Percentiles rank a stretch among this genome's conserved stretches.
These are phyloP conservation scores for Pyrrhia umbra DNA, from an alignment of 2,888 invertebrate genomes.

Conservation along the genomic window DNA sequence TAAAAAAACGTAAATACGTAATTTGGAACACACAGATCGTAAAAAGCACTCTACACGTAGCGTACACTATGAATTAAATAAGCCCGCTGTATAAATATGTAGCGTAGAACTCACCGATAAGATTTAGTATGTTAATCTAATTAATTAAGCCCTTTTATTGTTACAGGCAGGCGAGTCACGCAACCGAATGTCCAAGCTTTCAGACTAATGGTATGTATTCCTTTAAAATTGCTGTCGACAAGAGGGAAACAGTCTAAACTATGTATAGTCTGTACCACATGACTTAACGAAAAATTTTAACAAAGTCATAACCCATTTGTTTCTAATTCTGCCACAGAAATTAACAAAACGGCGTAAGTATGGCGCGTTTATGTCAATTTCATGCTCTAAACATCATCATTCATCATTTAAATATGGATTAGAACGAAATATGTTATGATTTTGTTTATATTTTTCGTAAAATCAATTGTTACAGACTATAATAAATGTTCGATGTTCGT, in stretches of 20 bases:
- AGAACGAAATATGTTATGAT: too few species aligned
- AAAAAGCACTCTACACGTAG: conserved; percentile 5
- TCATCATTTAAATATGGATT: too few species aligned
- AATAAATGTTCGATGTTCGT: too few species aligned
- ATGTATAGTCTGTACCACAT: too few species aligned
- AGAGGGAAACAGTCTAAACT: not conserved
- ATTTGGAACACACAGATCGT: conserved; percentile 21
- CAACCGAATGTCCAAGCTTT: conserved; percentile 26
- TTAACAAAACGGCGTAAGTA: too few species aligned
- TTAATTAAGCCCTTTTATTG: conserved; percentile 54
- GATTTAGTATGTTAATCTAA: conserved; percentile 48
- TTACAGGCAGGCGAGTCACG: conserved; percentile 31
- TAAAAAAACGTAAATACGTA: not conserved
- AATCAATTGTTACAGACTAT: too few species aligned
- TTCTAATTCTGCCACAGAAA: too few species aligned
- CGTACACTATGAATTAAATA: conserved; percentile 10
- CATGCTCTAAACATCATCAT: too few species aligned
- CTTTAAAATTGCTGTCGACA: not conserved
- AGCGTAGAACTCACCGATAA: conserved; percentile 44
- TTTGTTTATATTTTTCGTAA: too few species aligned
- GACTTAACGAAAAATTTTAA: too few species aligned
- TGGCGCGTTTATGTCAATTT: too few species aligned
- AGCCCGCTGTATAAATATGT: conserved; percentile 18
- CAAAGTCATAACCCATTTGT: too few species aligned
- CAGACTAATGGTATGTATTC: not conserved